Conservation (phyloP, 2,113 vertebrate species). For the Glaucidium brasilianum region DNA sequence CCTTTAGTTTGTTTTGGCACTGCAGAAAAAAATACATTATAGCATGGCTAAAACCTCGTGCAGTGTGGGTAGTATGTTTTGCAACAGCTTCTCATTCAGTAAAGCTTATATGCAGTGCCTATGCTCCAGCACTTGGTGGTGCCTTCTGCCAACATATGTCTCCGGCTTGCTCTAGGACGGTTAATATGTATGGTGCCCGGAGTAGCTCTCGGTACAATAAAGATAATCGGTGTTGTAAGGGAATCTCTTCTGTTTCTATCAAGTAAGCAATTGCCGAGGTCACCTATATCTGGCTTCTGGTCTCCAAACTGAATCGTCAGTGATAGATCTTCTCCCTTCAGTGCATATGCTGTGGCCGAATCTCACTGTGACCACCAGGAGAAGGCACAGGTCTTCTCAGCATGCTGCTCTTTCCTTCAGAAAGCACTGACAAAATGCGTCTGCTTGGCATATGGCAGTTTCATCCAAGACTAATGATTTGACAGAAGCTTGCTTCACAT, state of each 20-base stretch:
- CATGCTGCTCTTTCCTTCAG: neutral
- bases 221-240: fast-evolving
- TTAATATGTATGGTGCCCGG: neutral
- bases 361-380: neutral
- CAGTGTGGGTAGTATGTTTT: neutral
- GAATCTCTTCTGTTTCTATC: neutral
- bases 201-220: neutral
- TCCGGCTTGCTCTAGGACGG: fast-evolving
- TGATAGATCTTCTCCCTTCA: neutral
- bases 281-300: neutral
- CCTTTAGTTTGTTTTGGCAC: neutral
- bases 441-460: neutral
- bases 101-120: neutral
- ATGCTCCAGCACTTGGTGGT: neutral
- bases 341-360: fast-evolving
- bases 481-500: neutral
- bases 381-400: neutral
- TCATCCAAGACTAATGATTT: neutral
- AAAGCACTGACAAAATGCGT: neutral
- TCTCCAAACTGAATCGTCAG: neutral
- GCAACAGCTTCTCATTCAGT: fast-evolving
- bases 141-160: neutral
- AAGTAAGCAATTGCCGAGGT: neutral
- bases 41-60: neutral
- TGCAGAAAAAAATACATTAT: neutral